Evolutionary conservation across 2,888 invertebrate species (phyloP).

Genomic region (Euphydryas editha): DNA sequence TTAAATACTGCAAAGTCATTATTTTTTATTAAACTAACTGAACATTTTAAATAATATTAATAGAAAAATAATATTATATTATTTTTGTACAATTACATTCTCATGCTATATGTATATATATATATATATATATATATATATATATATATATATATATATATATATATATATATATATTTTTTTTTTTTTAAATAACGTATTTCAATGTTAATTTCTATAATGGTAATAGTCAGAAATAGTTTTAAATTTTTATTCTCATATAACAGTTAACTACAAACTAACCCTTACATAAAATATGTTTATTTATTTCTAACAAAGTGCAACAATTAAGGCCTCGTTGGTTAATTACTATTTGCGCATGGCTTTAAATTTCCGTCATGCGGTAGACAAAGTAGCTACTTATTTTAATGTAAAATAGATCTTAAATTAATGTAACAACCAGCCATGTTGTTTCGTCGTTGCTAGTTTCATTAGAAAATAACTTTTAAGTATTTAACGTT

Average conservation of each 20-base stretch:
- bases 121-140: no score
- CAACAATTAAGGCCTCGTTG: constrained; percentile 40
- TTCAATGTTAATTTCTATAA: background rate
- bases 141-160: no score
- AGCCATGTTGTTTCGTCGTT: background rate
- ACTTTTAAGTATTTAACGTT: constrained; percentile 4
- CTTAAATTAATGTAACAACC: constrained; percentile 11
- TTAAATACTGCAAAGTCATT: background rate
- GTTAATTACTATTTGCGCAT: constrained; percentile 39
- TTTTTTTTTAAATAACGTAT: background rate
- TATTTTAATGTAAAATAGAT: constrained; percentile 24
- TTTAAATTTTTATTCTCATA: constrained; percentile 15
- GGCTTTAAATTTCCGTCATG: constrained; percentile 39
- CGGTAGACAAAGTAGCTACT: constrained; percentile 12
- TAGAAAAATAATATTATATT: background rate
- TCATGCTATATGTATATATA: no score
- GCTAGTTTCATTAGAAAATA: constrained; percentile 8
- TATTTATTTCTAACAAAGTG: constrained; percentile 39
- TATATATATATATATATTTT: no score
- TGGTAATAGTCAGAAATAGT: background rate
- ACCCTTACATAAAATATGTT: constrained; percentile 28
- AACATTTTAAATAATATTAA: background rate
- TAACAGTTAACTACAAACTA: constrained; percentile 4
- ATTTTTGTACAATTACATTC: no score
- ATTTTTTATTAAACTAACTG: background rate